Conservation (phyloP, 2,113 vertebrate species). For the Syngnathoides biaculeatus region DNA sequence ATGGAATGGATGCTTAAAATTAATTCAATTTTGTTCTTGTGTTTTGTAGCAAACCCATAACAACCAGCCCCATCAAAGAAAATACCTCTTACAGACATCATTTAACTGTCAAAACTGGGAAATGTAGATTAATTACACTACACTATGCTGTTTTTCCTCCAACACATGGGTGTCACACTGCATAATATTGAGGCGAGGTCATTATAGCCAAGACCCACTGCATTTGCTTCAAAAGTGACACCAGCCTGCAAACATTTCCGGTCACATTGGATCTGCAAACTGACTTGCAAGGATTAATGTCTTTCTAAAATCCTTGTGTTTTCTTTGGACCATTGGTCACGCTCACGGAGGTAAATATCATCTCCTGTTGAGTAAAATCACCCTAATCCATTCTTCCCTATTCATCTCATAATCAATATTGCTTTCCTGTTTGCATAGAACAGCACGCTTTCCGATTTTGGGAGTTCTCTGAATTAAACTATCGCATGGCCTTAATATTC, state of each 20-base stretch:
- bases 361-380: neutral
- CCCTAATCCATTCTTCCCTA: slow-evolving; percentile 10
- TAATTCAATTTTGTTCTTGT: neutral
- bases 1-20: neutral
- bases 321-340: neutral
- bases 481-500: slow-evolving; percentile 25
- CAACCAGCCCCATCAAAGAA: neutral
- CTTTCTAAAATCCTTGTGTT: neutral
- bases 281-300: neutral
- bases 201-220: neutral
- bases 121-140: slow-evolving; percentile 1
- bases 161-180: neutral
- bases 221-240: neutral
- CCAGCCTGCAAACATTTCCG: neutral
- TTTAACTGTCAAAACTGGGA: neutral
- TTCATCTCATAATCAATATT: slow-evolving; percentile 10
- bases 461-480: slow-evolving; percentile 33
- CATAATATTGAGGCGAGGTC: neutral
- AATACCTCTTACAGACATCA: neutral
- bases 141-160: neutral
- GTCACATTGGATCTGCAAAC: neutral
- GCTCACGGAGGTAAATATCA: neutral
- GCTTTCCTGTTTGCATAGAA: slow-evolving; percentile 9
- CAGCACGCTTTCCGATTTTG: slow-evolving; percentile 25
- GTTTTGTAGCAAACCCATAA: neutral